Evolutionary conservation across 2,888 invertebrate species (phyloP).

Genomic region (Luffia ferchaultella): DNA sequence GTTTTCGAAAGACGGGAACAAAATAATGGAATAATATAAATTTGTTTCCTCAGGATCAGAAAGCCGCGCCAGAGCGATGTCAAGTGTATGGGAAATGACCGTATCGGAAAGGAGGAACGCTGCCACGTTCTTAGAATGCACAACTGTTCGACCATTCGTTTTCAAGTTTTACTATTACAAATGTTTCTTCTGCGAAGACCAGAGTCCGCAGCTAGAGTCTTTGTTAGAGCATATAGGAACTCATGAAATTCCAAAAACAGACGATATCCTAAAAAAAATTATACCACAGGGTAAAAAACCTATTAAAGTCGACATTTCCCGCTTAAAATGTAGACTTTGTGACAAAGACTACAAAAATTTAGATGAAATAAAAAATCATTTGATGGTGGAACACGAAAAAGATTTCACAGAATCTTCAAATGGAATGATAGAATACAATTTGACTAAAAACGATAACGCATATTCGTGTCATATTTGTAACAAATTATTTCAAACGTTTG

Average conservation of each 20-base stretch:
- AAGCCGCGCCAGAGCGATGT: slow-evolving; percentile 32
- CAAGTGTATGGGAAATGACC: slow-evolving; percentile 58
- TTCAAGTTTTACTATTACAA: slow-evolving; percentile 55
- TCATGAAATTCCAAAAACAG: slow-evolving; percentile 36
- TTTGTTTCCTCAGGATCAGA: too few species aligned
- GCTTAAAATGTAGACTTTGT: slow-evolving; percentile 43
- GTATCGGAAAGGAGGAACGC: slow-evolving; percentile 51
- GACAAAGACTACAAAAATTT: slow-evolving; percentile 42
- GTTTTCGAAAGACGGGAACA: too few species aligned
- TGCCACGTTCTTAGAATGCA: slow-evolving; percentile 44
- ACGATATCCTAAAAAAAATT: slow-evolving; percentile 36
- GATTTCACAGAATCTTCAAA: slow-evolving; percentile 52
- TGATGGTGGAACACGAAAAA: slow-evolving; percentile 34
- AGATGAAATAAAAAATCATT: slow-evolving; percentile 43
- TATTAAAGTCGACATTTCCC: slow-evolving; percentile 53
- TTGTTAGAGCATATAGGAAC: slow-evolving; percentile 35
- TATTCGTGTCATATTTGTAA: slow-evolving; percentile 43
- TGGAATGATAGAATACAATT: slow-evolving; percentile 48
- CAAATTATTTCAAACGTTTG: slow-evolving; percentile 49
- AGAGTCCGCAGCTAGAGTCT: slow-evolving; percentile 44
- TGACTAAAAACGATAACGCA: slow-evolving; percentile 33
- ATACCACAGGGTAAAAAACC: slow-evolving; percentile 48
- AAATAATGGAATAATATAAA: too few species aligned
- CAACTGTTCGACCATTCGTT: slow-evolving; percentile 47
- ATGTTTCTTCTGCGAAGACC: slow-evolving; percentile 50